Evolutionary conservation across 2,113 vertebrate genomes (phyloP).

Genomic region (Pantherophis guttatus): DNA sequence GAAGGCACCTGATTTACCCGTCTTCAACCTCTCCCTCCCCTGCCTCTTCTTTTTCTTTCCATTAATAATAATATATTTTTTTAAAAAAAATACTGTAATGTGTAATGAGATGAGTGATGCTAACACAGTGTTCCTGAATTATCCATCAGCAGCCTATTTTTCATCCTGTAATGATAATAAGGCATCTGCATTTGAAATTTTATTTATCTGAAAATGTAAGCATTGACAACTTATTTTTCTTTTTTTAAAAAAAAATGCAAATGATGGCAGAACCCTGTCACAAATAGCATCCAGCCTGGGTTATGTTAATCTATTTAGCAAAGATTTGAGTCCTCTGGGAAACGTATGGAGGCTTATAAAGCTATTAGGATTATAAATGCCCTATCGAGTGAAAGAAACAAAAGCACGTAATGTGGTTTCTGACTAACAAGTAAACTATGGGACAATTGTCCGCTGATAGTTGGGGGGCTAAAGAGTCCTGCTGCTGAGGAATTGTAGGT

Average conservation of each 20-base stretch:
- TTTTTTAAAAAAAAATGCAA: constrained; percentile 55
- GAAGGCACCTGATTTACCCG: constrained; percentile 71
- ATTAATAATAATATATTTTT: not conserved
- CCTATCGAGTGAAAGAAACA: constrained; percentile 67
- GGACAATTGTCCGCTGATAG: constrained; percentile 75
- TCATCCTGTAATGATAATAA: constrained; percentile 25
- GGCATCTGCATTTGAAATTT: constrained; percentile 39
- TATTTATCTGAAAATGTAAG: constrained; percentile 47
- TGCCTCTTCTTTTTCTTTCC: constrained; percentile 2
- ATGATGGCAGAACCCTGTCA: constrained; percentile 62
- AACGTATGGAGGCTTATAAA: constrained; percentile 68
- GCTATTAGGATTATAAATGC: constrained; percentile 71
- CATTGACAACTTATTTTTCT: constrained; percentile 34
- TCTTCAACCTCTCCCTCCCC: constrained; percentile 52
- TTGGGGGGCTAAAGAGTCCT: constrained; percentile 71
- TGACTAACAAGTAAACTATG: constrained; percentile 81
- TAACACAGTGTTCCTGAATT: constrained; percentile 57
- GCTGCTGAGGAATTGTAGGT: constrained; percentile 70
- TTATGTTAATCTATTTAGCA: constrained; percentile 68
- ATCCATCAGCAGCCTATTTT: constrained; percentile 50
- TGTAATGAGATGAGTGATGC: constrained; percentile 56
- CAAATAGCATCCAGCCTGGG: constrained; percentile 57
- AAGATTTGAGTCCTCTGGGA: constrained; percentile 71
- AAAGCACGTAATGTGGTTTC: constrained; percentile 75
- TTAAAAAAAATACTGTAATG: constrained; percentile 48